phyloP scores from a whole-genome alignment of 2,113 vertebrate genomes.

The Oenanthe melanoleuca region DNA sequence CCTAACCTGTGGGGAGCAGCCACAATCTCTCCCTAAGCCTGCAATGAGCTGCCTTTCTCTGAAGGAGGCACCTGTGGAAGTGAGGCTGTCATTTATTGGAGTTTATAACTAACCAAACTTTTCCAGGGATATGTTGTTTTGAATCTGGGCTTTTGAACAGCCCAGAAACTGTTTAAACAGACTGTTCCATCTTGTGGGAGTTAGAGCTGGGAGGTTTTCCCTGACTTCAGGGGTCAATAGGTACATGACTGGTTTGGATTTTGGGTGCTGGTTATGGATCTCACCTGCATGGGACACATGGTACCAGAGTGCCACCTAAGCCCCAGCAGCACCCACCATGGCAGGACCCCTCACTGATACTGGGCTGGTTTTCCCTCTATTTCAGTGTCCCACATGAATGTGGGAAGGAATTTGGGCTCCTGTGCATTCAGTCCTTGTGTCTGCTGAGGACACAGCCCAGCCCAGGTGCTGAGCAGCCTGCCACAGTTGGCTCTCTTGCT shows the following conservation, averaged over 20 bases:
- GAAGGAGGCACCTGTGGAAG: neutral
- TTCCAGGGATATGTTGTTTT: neutral
- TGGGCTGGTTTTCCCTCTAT: neutral
- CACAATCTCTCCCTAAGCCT: neutral
- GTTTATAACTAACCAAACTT: neutral
- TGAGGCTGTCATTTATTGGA: neutral
- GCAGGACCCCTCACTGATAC: neutral
- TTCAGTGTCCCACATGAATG: fast-evolving
- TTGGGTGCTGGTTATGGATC: neutral
- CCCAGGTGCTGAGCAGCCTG: neutral
- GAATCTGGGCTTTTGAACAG: neutral
- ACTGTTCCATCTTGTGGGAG: too few species aligned
- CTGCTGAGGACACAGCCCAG: neutral
- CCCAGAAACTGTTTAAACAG: neutral
- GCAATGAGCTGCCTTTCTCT: neutral
- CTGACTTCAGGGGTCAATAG: neutral
- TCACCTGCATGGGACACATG: neutral
- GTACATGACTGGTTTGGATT: neutral
- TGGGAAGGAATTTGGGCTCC: neutral
- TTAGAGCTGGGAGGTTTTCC: neutral
- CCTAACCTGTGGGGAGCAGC: neutral
- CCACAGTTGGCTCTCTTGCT: neutral
- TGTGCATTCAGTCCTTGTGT: neutral
- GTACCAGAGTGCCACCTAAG: neutral
- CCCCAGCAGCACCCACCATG: neutral